Conservation (phyloP, 2,797 vertebrate species). For the Sardinella longiceps region DNA sequence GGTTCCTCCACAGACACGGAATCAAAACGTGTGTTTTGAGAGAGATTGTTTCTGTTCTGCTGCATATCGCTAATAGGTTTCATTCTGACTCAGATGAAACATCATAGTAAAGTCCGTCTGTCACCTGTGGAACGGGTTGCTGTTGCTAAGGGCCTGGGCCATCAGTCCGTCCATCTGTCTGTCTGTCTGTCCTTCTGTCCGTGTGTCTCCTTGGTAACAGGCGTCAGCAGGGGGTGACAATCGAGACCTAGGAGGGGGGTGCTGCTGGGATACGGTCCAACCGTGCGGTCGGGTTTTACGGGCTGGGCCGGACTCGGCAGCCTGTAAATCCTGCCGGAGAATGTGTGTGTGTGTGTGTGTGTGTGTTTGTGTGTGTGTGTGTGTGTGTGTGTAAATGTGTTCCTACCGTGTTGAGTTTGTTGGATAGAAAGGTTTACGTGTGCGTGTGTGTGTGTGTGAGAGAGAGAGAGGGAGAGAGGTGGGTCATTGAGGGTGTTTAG, state of each 20-base stretch:
- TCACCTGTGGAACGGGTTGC: neutral
- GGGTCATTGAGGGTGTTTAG: constrained; percentile 14
- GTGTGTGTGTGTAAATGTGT: neutral
- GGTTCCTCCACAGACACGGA: no score
- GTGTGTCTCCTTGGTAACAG: neutral
- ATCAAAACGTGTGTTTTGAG: no score
- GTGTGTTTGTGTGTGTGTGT: constrained; percentile 3
- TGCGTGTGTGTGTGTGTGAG: neutral
- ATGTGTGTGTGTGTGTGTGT: constrained; percentile 32
- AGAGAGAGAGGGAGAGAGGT: neutral
- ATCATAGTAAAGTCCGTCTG: neutral
- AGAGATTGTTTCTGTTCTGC: no score
- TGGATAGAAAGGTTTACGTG: neutral
- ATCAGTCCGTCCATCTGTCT: no score
- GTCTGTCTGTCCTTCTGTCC: neutral
- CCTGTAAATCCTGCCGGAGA: constrained; percentile 51
- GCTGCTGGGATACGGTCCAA: neutral
- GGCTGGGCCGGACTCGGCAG: constrained; percentile 44
- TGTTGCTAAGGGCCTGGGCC: neutral
- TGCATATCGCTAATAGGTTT: no score
- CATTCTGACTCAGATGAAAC: no score
- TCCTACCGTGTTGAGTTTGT: constrained; percentile 9
- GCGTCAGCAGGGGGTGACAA: neutral
- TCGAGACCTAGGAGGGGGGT: neutral
- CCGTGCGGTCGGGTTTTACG: constrained; percentile 31